Evolutionary conservation across 2,113 vertebrate species (phyloP), one percentile per base, ranked within the genome.

Genomic region (Chlorodrepanis virens): DNA sequence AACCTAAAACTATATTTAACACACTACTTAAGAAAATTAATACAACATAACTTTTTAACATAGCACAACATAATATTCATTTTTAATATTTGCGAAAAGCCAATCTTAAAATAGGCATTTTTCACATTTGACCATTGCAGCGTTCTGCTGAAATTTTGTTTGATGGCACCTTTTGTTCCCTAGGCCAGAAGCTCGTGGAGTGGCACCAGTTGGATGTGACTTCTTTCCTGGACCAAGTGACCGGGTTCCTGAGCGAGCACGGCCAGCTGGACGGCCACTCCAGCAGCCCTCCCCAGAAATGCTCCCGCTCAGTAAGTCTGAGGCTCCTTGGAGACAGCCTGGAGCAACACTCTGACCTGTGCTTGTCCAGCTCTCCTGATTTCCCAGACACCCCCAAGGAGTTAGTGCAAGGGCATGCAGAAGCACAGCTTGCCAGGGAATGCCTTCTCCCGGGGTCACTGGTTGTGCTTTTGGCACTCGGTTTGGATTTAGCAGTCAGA

Each of bases 151-250:
- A 84, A 50, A 39, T 70, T 31, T 1, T 3, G 1, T n/a, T 52
- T 50, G 52, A 33, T 31, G n/a, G 27, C 70, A 28, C 44, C 35
- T n/a, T 53, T n/a, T 53, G 9, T 94, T 96, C 71, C 83, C 83
- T 93, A 99, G 99, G 99, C 95, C 99, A 99, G 96, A 99, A 99
- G 94, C 98, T 99, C 93, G 99, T 99, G 95, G 99, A 99, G 96
- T 99, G 99, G 99, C 99, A 99, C 96, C 98, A 99, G 95, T 97
- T 99, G 79, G 99, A 99, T n/a, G 99, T 99, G 93, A 97, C 98
- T 44, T 99, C 99, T 33, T 99, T 99, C 96, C 95, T 99, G 97
- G 99, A 99, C 97, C 99, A 99, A 98, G 98, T 99, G 67, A 99
- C 99, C 0, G 99, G 99, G 84, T 99, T 99, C 97, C 98, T 99